These are phyloP conservation scores for Chlorodrepanis virens DNA, from an alignment of 2,113 vertebrate genomes.

Conservation along the genomic window DNA sequence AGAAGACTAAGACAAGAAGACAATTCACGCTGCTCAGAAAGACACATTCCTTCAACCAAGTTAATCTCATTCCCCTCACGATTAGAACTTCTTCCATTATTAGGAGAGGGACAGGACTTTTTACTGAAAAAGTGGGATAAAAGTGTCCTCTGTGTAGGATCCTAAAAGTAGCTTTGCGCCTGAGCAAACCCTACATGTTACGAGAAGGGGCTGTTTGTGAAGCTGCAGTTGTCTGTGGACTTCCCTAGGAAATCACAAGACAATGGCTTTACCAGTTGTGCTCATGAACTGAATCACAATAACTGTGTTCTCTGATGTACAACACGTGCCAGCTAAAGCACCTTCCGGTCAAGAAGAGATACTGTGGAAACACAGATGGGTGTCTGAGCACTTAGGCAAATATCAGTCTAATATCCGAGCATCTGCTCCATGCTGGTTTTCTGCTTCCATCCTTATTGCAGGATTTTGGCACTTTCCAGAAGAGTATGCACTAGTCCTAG, in stretches of 20 bases:
- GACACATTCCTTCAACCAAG: neutral
- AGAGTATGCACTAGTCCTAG: neutral
- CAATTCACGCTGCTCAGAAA: neutral
- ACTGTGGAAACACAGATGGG: neutral
- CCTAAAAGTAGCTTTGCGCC: neutral
- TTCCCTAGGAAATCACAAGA: neutral
- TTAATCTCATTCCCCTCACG: neutral
- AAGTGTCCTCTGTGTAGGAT: neutral
- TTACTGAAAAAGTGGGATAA: neutral
- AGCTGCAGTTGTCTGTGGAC: neutral
- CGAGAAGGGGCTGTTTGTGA: neutral
- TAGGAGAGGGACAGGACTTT: neutral
- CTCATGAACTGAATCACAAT: neutral
- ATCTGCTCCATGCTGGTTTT: neutral
- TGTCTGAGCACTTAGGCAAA: neutral
- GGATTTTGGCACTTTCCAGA: neutral
- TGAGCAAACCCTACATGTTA: fast-evolving
- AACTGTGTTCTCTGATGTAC: neutral
- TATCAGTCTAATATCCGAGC: neutral
- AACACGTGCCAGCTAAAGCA: neutral
- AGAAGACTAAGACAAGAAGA: neutral
- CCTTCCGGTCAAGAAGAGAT: neutral
- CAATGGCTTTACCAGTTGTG: neutral
- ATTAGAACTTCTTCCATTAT: neutral
- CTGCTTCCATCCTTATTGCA: neutral